Conservation (phyloP, 1,140 invertebrate species). For the Drosophila triauraria region DNA sequence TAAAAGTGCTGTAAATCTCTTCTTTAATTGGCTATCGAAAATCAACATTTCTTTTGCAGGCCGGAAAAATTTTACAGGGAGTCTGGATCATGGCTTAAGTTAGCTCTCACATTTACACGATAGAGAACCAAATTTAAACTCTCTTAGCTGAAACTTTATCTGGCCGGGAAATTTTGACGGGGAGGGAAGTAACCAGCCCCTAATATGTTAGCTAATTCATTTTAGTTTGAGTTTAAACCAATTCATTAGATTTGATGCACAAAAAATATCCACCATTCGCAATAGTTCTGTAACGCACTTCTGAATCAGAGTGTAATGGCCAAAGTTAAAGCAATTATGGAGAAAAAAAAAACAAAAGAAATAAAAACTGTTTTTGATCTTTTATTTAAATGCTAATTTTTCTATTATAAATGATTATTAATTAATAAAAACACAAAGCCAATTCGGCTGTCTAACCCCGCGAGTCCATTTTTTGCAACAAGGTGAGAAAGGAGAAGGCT, state of each 20-base stretch:
- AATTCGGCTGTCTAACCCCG: slow-evolving; percentile 40
- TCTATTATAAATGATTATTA: slow-evolving; percentile 45
- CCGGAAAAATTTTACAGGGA: too few species aligned
- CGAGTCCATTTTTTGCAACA: slow-evolving; percentile 75
- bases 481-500: slow-evolving; percentile 77
- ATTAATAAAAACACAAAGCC: slow-evolving; percentile 9
- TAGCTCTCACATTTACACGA: too few species aligned
- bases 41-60: too few species aligned
- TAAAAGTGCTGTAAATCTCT: too few species aligned
- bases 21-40: too few species aligned
- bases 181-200: too few species aligned
- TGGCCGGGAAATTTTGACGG: too few species aligned
- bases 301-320: slow-evolving; percentile 21
- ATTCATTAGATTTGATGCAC: background rate
- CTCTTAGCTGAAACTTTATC: too few species aligned
- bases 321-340: slow-evolving; percentile 30
- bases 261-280: background rate
- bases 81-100: too few species aligned
- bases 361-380: slow-evolving; percentile 28
- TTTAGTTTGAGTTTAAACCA: background rate
- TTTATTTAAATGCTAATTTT: slow-evolving; percentile 53
- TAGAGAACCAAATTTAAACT: too few species aligned
- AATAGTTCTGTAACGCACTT: slow-evolving; percentile 22
- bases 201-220: too few species aligned
- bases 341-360: background rate